phyloP scores from a whole-genome alignment of 1,140 invertebrate species.

The Apocrypta bakeri region DNA sequence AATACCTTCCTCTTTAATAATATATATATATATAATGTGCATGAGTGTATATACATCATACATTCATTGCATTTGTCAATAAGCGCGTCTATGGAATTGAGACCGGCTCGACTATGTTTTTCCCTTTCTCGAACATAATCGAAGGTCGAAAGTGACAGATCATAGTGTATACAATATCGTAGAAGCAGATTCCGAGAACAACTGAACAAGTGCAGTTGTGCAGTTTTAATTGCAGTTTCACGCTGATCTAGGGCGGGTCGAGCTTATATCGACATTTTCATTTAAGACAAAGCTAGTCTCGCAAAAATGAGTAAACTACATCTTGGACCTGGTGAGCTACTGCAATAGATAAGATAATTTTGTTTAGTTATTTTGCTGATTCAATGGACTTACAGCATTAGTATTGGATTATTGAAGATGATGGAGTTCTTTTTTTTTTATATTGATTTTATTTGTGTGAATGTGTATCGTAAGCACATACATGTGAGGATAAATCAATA shows the following conservation, averaged over 20 bases:
- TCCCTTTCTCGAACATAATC: constrained; percentile 27
- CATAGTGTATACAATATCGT: too few species aligned
- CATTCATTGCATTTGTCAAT: too few species aligned
- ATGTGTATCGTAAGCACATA: too few species aligned
- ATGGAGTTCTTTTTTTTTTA: background rate
- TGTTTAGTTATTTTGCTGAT: background rate
- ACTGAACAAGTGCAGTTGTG: background rate
- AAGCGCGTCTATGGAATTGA: too few species aligned
- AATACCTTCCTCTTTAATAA: too few species aligned
- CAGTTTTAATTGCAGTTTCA: background rate
- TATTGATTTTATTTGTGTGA: background rate
- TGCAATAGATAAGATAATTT: background rate
- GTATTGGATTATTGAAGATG: background rate
- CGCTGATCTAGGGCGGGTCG: background rate
- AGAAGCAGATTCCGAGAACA: background rate
- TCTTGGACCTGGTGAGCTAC: constrained; percentile 47
- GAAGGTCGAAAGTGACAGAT: constrained; percentile 5
- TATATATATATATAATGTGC: too few species aligned
- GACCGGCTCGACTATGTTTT: background rate
- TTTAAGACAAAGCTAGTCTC: background rate
- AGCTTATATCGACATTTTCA: background rate
- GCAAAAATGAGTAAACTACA: constrained; percentile 44
- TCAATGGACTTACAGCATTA: background rate
- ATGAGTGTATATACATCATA: too few species aligned
- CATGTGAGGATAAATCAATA: too few species aligned